Evolutionary conservation across 53 echinoderm and acorn worm genomes (phyloP).

Genomic region (Mesocentrotus franciscanus): DNA sequence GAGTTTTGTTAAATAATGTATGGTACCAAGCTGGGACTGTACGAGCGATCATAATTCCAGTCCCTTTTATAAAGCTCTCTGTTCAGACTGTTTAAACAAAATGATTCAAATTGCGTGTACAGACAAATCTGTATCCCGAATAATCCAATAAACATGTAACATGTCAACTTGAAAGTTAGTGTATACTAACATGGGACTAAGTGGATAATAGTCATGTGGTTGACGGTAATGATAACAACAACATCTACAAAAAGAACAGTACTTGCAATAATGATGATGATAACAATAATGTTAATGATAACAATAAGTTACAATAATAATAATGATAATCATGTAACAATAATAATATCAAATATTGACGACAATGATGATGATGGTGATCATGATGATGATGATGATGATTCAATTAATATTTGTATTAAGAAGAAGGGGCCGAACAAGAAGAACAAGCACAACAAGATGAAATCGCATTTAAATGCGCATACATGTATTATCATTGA

Average conservation of each 20-base stretch:
- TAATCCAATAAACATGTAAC: neutral
- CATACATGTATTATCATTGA: no score
- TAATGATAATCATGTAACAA: neutral
- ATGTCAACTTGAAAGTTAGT: no score
- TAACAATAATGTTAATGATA: neutral
- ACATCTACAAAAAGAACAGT: neutral
- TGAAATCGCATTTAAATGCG: no score
- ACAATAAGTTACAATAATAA: neutral
- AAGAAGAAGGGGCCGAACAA: no score
- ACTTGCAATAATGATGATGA: neutral
- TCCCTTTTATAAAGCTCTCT: neutral
- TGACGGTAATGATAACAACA: neutral
- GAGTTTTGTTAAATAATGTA: neutral
- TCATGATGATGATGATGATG: no score
- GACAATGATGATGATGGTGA: no score
- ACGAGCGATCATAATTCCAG: neutral
- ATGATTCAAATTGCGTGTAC: neutral
- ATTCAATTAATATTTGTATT: no score
- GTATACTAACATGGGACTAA: no score
- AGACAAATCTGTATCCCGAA: neutral
- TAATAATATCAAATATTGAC: neutral
- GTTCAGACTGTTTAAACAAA: neutral
- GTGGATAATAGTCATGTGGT: neutral
- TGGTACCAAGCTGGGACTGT: neutral
- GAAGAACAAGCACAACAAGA: neutral